Evolutionary conservation across 2,888 invertebrate species (phyloP).

Genomic region (Suillia variegata): DNA sequence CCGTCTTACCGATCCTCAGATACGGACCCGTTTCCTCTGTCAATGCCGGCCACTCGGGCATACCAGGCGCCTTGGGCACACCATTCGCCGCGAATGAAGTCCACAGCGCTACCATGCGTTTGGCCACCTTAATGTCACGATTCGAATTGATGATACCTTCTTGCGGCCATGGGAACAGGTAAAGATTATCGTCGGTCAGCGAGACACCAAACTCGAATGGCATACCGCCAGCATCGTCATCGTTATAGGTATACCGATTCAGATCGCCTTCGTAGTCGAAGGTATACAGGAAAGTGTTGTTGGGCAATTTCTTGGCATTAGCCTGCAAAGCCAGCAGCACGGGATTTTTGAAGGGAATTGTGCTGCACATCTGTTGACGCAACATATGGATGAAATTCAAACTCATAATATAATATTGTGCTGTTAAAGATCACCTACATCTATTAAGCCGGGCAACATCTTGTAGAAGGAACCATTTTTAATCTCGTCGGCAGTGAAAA

Average conservation of each 20-base stretch:
- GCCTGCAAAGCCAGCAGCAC: conserved; percentile 59
- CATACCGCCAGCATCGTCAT: conserved; percentile 54
- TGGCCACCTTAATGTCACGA: conserved; percentile 59
- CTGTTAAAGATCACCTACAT: conserved; percentile 63
- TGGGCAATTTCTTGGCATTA: conserved; percentile 54
- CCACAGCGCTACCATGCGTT: conserved; percentile 62
- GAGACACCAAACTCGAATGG: conserved; percentile 64
- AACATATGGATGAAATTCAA: not conserved
- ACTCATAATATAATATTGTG: not conserved
- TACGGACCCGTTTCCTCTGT: conserved; percentile 56
- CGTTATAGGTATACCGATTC: conserved; percentile 53
- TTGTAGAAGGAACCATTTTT: conserved; percentile 60
- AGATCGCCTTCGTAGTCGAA: conserved; percentile 63
- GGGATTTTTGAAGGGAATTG: conserved; percentile 62
- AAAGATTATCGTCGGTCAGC: conserved; percentile 67
- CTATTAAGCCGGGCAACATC: conserved; percentile 62
- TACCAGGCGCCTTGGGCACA: conserved; percentile 45
- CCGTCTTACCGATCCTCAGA: conserved; percentile 48
- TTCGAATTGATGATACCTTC: conserved; percentile 49
- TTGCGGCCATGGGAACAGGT: conserved; percentile 63
- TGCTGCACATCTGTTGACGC: conserved; percentile 61
- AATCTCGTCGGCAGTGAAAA: conserved; percentile 46
- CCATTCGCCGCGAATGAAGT: conserved; percentile 58
- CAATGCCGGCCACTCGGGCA: conserved; percentile 54
- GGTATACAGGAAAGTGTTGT: conserved; percentile 62